Conservation (phyloP, 2,797 vertebrate genomes). For the Zonotrichia albicollis region DNA sequence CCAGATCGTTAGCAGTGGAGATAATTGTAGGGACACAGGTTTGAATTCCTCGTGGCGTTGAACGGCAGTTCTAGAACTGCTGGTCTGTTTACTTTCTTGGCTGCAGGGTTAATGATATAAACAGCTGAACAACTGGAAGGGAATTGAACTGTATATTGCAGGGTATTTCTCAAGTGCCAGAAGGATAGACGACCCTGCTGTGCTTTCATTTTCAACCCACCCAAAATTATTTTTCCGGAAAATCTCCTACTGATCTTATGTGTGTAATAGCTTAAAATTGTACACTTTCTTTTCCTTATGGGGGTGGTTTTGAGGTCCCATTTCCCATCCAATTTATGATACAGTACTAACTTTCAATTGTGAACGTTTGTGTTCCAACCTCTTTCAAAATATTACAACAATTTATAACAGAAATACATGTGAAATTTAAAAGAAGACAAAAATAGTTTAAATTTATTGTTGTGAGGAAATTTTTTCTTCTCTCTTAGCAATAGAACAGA, state of each 20-base stretch:
- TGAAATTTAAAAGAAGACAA: neutral
- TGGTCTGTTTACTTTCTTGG: slow-evolving; percentile 33
- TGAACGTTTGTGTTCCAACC: neutral
- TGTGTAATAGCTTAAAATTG: neutral
- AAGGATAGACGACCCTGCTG: slow-evolving; percentile 19
- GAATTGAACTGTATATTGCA: slow-evolving; percentile 35
- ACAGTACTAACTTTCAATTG: neutral
- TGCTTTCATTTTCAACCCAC: slow-evolving; percentile 43
- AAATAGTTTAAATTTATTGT: neutral
- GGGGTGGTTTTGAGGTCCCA: neutral
- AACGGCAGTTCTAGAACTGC: neutral
- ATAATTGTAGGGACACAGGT: slow-evolving; percentile 37
- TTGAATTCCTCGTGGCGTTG: neutral
- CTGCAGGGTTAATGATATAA: slow-evolving; percentile 29
- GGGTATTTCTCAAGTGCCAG: slow-evolving; percentile 24
- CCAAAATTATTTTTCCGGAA: slow-evolving; percentile 33
- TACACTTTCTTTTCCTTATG: neutral
- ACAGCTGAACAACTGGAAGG: slow-evolving; percentile 35
- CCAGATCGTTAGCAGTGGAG: neutral
- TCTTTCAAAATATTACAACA: neutral
- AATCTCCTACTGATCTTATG: neutral
- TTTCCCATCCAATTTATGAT: neutral
- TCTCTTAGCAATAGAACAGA: neutral
- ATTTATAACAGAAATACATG: neutral
- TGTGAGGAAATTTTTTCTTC: neutral